A percentile compares a stretch with the other conserved stretches of the same genome.
Conservation (phyloP, 2,797 vertebrate genomes). For the Diglossa cyanea region DNA sequence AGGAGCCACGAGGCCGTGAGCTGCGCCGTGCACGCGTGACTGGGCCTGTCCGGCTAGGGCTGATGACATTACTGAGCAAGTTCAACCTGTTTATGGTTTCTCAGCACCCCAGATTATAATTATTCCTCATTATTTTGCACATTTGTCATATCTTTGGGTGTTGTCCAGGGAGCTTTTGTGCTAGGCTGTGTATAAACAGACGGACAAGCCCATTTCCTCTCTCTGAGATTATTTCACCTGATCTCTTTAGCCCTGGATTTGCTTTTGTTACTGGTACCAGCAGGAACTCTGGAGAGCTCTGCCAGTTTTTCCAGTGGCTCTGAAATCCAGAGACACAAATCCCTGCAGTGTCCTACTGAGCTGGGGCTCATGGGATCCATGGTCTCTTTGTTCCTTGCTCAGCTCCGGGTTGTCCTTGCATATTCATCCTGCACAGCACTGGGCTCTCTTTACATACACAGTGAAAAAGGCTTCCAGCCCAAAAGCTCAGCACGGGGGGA, state of each 20-base stretch:
- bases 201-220: neutral
- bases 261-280: neutral
- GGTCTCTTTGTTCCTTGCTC: neutral
- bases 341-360: neutral
- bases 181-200: neutral
- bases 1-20: neutral
- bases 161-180: slow-evolving; percentile 4
- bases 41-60: neutral
- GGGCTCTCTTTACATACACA: accelerated
- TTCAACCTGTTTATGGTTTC: slow-evolving; percentile 33
- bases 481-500: neutral
- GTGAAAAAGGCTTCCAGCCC: neutral
- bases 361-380: neutral
- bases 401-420: neutral
- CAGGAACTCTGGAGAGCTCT: neutral
- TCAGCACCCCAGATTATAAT: slow-evolving; percentile 32
- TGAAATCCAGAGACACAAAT: neutral
- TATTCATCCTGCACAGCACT: neutral
- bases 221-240: neutral
- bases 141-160: slow-evolving; percentile 47
- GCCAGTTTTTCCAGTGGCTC: neutral
- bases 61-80: slow-evolving; percentile 32
- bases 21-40: neutral
- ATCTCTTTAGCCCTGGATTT: neutral
- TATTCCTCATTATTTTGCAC: slow-evolving; percentile 25